Base-by-base conservation (phyloP, 2,888 invertebrate species). In the Sylvicola cinctus region DNA sequence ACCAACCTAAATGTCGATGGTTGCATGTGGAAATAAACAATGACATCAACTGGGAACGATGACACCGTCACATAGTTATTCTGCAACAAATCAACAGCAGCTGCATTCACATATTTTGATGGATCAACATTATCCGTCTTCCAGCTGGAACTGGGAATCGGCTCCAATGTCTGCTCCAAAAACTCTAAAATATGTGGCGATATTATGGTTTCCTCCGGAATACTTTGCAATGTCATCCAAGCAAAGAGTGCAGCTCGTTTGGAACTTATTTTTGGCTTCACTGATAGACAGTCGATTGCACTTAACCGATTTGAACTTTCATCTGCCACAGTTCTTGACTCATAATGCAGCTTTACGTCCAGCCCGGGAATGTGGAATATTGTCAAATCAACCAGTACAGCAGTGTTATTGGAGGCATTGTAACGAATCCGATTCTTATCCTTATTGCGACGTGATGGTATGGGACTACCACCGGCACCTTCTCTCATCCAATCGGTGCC, bases 1-100 rank as follows among this genome's bases (percentile, higher is more conserved):
- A 20, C 20, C 8, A 20, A 20, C 20, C 20, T 20, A 20, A 95
- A 88, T 1, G 90, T 87, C 36, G 90, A 90, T 1, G 95, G 93
- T 54, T 95, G 91, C 76, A 96, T 93, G 58, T 90, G 87, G 62
- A 98, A 87, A 60, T 93, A 93, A 29, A 98, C 93, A 45, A 98
- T 85, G 16, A 98, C 93, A 60, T 98, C 96, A 1, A 98, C 93
- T 0, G 96, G 96, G 57, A 98, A 95, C 35, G 91, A 88, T 26
- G 87, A 80, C 52, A 85, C 85, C 43, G 79, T 81, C 49, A 81
- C 83, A 56, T 77, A 77, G 1, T 74, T 75, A 46, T 74, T 72
- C 42, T 72, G 68, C 26, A 67, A 61, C n/a, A 61, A 53, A 43
- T 66, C 70, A 46, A 64, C 62, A 49, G 58, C 65, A 2, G 50